phyloP scores from a whole-genome alignment of 1,140 invertebrate species.

The Drosophila guanche region DNA sequence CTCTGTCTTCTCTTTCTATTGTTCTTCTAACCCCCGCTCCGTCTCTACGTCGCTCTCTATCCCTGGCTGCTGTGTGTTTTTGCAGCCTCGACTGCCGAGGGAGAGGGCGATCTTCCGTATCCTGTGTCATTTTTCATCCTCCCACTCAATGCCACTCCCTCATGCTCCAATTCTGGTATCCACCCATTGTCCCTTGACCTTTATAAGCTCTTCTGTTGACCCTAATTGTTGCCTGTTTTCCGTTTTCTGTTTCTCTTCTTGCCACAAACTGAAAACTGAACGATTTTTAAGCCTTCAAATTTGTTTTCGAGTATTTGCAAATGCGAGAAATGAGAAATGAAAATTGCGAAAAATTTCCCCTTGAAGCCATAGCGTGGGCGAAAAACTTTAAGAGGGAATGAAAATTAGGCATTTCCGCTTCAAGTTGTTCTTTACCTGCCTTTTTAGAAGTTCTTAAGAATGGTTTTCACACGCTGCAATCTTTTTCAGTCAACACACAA shows the following conservation, averaged over 20 bases:
- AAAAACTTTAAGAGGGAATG: too few species aligned
- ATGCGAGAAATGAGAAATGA: neutral
- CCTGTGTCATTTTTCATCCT: conserved; percentile 44
- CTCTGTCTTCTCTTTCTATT: neutral
- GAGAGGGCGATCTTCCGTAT: conserved; percentile 39
- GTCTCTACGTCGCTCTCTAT: conserved; percentile 25
- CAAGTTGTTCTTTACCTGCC: neutral
- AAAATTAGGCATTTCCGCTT: conserved; percentile 30
- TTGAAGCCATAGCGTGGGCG: neutral
- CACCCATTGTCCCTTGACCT: conserved; percentile 68
- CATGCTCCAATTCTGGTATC: conserved; percentile 5
- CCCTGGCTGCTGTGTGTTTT: conserved; percentile 31
- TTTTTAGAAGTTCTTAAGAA: neutral
- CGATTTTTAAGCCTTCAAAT: conserved; percentile 8
- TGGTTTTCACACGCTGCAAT: conserved; percentile 37
- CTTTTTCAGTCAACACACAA: conserved; percentile 15
- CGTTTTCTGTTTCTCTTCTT: conserved; percentile 23
- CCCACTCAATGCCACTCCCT: conserved; percentile 15
- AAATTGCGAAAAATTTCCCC: neutral
- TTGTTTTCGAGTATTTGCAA: neutral
- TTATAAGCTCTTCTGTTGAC: conserved; percentile 71
- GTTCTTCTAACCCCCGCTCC: too few species aligned
- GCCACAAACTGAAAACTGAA: conserved; percentile 30
- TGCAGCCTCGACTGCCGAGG: conserved; percentile 44
- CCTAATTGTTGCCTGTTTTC: conserved; percentile 62